Conservation (phyloP, 2,888 invertebrate species). For the Chesias legatella region DNA sequence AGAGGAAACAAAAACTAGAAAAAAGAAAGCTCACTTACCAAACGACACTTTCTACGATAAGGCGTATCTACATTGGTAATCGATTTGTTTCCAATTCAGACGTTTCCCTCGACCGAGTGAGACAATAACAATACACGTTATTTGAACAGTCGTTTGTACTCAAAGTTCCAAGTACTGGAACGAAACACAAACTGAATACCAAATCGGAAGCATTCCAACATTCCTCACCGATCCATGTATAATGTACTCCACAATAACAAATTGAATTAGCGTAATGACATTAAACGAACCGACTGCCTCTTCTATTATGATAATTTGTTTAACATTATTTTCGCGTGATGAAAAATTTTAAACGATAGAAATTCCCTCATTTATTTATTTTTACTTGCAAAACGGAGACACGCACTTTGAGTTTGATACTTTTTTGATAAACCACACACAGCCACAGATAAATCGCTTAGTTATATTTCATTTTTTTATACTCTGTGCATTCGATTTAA, state of each 20-base stretch:
- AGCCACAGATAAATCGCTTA: too few relatives aligned
- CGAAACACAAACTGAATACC: conserved; percentile 59
- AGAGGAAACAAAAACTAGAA: conserved; percentile 27
- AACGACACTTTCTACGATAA: conserved; percentile 39
- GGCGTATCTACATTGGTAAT: conserved; percentile 39
- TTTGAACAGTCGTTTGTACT: conserved; percentile 36
- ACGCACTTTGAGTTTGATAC: background rate
- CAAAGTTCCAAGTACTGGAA: conserved; percentile 38
- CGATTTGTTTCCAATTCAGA: conserved; percentile 35
- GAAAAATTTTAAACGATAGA: conserved; percentile 4
- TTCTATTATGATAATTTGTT: conserved; percentile 11
- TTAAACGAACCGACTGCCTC: conserved; percentile 25
- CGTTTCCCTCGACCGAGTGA: conserved; percentile 31
- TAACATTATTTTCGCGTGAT: conserved; percentile 10
- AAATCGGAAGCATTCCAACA: conserved; percentile 55
- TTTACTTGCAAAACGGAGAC: conserved; percentile 12
- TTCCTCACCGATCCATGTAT: conserved; percentile 51
- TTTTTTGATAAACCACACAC: conserved; percentile 9
- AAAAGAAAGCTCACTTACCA: conserved; percentile 43
- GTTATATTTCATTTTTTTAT: too few relatives aligned
- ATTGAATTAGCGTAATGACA: conserved; percentile 54
- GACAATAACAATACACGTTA: conserved; percentile 41
- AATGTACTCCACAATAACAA: conserved; percentile 47
- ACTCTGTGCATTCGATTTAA: too few relatives aligned
- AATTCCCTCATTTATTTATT: conserved; percentile 11